Conservation (phyloP, 2,113 vertebrate genomes). For the Sprattus sprattus region DNA sequence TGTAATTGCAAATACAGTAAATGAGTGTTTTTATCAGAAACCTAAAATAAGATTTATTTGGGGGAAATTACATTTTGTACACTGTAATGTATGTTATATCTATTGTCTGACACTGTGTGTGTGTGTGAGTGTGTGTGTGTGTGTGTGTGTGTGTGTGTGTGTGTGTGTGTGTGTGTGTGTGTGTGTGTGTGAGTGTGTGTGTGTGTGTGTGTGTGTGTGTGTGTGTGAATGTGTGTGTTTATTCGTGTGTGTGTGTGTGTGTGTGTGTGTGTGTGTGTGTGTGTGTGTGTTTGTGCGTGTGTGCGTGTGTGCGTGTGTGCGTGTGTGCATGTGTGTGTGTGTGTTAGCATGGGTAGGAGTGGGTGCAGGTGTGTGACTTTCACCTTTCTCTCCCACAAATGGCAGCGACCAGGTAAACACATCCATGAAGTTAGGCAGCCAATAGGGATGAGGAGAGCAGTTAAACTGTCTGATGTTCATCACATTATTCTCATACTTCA, state of each 20-base stretch:
- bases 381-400: conserved; percentile 81
- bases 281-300: background rate
- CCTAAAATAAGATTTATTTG: too few species aligned
- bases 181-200: conserved; percentile 26
- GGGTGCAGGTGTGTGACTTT: background rate
- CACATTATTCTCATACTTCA: conserved; percentile 83
- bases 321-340: conserved; percentile 15
- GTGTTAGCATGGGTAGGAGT: conserved; percentile 28
- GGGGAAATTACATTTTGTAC: too few species aligned
- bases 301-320: background rate
- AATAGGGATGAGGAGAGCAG: conserved; percentile 80
- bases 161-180: conserved; percentile 17
- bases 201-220: background rate
- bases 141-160: background rate
- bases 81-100: too few species aligned
- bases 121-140: background rate
- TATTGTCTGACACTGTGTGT: too few species aligned
- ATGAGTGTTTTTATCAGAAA: too few species aligned
- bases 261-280: background rate
- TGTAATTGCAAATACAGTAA: too few species aligned
- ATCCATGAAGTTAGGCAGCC: conserved; percentile 83
- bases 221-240: too few species aligned
- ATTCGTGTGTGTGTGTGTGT: background rate
- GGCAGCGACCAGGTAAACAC: conserved; percentile 82
- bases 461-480: conserved; percentile 84